phyloP scores from a whole-genome alignment of 2,888 invertebrate species.

The Drosophila leonis region DNA sequence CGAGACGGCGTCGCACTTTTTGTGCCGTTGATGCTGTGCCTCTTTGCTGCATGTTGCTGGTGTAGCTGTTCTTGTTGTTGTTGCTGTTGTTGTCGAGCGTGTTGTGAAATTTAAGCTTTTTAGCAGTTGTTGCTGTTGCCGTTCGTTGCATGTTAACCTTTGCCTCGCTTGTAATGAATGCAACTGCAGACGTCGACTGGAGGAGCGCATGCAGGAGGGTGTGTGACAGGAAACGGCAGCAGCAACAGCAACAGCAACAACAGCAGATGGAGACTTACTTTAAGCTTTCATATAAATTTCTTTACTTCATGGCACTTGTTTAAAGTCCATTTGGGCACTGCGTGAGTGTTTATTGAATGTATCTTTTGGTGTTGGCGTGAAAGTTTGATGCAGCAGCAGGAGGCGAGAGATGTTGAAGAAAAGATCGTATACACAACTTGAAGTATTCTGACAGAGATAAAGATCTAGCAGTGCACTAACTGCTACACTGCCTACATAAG shows the following conservation, averaged over 20 bases:
- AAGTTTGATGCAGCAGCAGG: conserved; percentile 33
- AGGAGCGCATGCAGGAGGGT: conserved; percentile 8
- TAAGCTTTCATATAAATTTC: conserved; percentile 77
- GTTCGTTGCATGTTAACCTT: conserved; percentile 78
- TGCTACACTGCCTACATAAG: conserved; percentile 2
- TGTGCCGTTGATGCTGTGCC: conserved; percentile 66
- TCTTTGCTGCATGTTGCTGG: conserved; percentile 46
- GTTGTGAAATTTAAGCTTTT: conserved; percentile 80
- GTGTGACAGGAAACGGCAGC: conserved; percentile 28
- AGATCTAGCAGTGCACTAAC: conserved; percentile 17
- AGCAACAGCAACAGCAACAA: background rate
- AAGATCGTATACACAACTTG: conserved; percentile 9
- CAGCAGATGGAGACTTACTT: conserved; percentile 71
- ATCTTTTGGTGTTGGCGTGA: conserved; percentile 45
- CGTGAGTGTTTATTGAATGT: conserved; percentile 77
- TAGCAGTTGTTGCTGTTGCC: conserved; percentile 71
- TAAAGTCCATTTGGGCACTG: conserved; percentile 79
- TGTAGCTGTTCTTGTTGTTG: conserved; percentile 26
- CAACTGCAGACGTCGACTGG: conserved; percentile 59
- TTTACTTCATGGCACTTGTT: conserved; percentile 78
- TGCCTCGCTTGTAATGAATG: conserved; percentile 79
- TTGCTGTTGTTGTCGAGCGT: conserved; percentile 65
- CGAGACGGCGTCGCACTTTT: conserved; percentile 55
- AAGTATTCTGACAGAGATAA: conserved; percentile 26
- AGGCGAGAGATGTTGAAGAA: background rate